These are phyloP conservation scores for Sternotherus odoratus DNA, from an alignment of 2,797 vertebrate genomes.

Conservation along the genomic window DNA sequence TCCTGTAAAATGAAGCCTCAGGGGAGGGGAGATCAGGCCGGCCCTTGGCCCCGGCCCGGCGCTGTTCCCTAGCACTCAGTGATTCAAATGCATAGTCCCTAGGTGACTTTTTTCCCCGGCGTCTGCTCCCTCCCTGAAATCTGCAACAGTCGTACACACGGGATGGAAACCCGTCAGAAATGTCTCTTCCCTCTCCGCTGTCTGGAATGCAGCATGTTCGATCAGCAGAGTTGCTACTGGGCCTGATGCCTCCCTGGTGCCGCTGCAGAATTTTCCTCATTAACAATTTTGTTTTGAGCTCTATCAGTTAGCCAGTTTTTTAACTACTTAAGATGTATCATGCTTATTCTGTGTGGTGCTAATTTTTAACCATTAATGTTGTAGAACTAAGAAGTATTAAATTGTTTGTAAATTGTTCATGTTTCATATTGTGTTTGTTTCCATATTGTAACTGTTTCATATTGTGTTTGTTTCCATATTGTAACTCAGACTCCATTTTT, in stretches of 20 bases:
- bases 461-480: too few species aligned
- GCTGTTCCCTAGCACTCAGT: background rate
- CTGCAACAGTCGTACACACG: background rate
- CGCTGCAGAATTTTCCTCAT: background rate
- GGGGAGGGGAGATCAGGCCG: background rate
- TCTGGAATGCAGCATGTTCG: background rate
- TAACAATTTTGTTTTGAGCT: background rate
- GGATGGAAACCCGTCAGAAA: background rate
- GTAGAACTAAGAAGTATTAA: too few species aligned
- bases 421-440: too few species aligned
- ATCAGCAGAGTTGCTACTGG: background rate
- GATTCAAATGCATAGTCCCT: background rate
- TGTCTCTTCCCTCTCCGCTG: background rate
- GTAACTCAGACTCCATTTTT: too few species aligned
- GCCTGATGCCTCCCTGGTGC: background rate
- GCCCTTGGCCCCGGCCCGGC: background rate
- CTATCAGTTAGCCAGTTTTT: background rate
- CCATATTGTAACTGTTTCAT: too few species aligned
- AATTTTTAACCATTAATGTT: background rate
- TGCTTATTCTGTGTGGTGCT: background rate
- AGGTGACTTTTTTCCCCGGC: background rate
- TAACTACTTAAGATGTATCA: background rate
- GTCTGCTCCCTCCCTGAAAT: background rate
- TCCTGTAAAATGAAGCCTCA: background rate
- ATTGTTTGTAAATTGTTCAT: too few species aligned